Evolutionary conservation across 2,797 vertebrate genomes (phyloP).

Genomic region (Taenioides sp.): DNA sequence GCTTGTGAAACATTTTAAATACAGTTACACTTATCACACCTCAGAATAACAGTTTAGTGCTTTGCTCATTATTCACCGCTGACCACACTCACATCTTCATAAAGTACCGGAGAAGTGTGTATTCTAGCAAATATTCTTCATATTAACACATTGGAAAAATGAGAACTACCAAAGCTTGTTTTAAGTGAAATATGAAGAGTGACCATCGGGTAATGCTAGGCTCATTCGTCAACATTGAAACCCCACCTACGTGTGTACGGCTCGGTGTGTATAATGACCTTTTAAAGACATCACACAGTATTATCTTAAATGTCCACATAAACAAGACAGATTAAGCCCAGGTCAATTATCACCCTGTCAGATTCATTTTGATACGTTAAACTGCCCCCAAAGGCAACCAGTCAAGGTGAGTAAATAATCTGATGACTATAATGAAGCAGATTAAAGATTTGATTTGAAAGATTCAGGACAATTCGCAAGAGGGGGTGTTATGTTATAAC

Average conservation of each 20-base stretch:
- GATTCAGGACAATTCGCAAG: too few species aligned
- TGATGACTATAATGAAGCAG: neutral
- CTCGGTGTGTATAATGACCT: constrained; percentile 35
- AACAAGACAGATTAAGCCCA: constrained; percentile 37
- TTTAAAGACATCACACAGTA: constrained; percentile 44
- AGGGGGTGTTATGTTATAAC: too few species aligned
- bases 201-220: constrained; percentile 11
- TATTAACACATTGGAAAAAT: neutral
- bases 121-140: too few species aligned
- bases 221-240: constrained; percentile 8
- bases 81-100: too few species aligned
- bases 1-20: too few species aligned
- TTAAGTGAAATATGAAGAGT: neutral
- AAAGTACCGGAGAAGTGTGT: too few species aligned
- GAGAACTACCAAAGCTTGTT: too few species aligned
- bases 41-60: too few species aligned
- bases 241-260: constrained; percentile 25
- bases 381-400: neutral
- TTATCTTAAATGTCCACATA: constrained; percentile 50
- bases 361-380: constrained; percentile 19
- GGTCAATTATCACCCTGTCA: constrained; percentile 21
- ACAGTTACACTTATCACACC: too few species aligned
- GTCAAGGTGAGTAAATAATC: neutral
- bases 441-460: neutral
- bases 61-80: too few species aligned